These are phyloP conservation scores for Campoletis sonorensis DNA, from an alignment of 1,140 invertebrate species.

Conservation along the genomic window DNA sequence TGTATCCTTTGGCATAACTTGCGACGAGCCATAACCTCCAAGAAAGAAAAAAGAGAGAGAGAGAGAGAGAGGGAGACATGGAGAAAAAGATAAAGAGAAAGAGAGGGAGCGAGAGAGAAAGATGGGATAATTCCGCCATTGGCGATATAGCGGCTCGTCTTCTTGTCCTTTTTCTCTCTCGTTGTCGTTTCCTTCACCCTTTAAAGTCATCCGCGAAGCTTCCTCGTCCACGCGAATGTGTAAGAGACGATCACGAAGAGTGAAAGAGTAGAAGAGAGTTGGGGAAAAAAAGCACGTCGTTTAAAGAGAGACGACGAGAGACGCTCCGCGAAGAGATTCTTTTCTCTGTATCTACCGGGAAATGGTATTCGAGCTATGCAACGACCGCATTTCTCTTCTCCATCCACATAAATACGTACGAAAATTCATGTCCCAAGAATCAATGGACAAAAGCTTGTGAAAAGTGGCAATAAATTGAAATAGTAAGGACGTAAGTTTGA, in stretches of 20 bases:
- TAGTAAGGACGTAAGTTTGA: background rate
- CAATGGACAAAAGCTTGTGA: slow-evolving; percentile 51
- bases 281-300: slow-evolving; percentile 23
- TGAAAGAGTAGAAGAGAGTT: background rate
- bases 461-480: background rate
- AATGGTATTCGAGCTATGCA: slow-evolving; percentile 51
- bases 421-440: slow-evolving; percentile 34
- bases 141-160: slow-evolving; percentile 35
- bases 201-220: slow-evolving; percentile 51
- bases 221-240: slow-evolving; percentile 26
- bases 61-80: background rate
- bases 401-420: slow-evolving; percentile 1
- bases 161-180: background rate
- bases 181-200: slow-evolving; percentile 40
- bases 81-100: background rate
- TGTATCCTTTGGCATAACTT: slow-evolving; percentile 7
- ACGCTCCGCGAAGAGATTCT: slow-evolving; percentile 26
- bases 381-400: slow-evolving; percentile 11
- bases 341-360: slow-evolving; percentile 40
- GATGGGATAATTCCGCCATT: slow-evolving; percentile 51
- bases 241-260: slow-evolving; percentile 39
- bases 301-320: background rate
- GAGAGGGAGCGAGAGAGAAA: slow-evolving; percentile 26
- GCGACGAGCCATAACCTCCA: slow-evolving; percentile 3
- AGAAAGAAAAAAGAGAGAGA: background rate